Conservation (phyloP, 1,140 invertebrate genomes). For the Coelopa frigida region DNA sequence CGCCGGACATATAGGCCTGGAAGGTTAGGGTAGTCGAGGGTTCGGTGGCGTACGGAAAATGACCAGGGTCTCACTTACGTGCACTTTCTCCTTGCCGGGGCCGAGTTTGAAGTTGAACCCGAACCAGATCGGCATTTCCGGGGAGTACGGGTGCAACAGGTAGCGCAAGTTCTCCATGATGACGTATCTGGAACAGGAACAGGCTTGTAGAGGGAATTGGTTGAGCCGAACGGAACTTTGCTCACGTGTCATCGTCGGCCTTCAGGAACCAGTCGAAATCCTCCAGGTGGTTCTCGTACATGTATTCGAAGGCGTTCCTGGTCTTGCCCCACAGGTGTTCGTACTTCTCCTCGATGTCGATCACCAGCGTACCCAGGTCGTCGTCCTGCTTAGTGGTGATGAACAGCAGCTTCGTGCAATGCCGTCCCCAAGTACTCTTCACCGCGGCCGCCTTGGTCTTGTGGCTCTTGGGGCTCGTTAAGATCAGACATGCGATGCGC, state of each 20-base stretch:
- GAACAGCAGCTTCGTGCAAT: conserved; percentile 83
- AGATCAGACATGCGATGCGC: conserved; percentile 87
- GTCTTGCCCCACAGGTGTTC: conserved; percentile 93
- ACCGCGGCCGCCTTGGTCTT: conserved; percentile 81
- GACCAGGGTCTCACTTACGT: neutral
- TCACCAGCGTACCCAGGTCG: conserved; percentile 52
- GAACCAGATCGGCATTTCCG: conserved; percentile 70
- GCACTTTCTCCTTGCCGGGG: neutral
- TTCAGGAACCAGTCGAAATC: conserved; percentile 90
- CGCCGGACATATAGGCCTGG: conserved; percentile 91
- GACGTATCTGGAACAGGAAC: conserved; percentile 51
- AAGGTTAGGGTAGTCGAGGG: neutral
- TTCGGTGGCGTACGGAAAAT: neutral
- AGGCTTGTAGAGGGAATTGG: conserved; percentile 53
- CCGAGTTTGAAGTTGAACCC: conserved; percentile 71
- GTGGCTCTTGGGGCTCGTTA: conserved; percentile 86
- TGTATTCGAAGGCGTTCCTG: conserved; percentile 81
- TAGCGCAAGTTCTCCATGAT: conserved; percentile 85
- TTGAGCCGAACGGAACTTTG: conserved; percentile 20
- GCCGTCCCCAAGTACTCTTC: conserved; percentile 87
- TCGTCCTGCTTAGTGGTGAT: conserved; percentile 69
- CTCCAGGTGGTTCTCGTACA: conserved; percentile 70
- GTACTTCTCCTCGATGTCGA: conserved; percentile 70
- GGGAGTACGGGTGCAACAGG: conserved; percentile 68
- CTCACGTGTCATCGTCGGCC: conserved; percentile 89